These are phyloP conservation scores for Corvus moneduloides DNA, from an alignment of 2,113 vertebrate genomes.

Conservation along the genomic window DNA sequence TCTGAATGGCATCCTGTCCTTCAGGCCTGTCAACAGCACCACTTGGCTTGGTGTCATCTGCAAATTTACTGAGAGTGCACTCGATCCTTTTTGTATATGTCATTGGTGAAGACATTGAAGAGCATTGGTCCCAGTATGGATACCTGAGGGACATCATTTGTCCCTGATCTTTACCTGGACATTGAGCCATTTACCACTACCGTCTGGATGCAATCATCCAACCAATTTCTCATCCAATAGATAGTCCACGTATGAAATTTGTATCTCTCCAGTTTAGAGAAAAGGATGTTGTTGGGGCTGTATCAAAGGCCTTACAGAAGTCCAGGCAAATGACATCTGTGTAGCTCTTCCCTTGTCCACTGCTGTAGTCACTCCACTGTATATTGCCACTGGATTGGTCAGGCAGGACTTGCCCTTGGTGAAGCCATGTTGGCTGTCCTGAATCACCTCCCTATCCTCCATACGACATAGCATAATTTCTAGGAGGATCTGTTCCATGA, in stretches of 20 bases:
- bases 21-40: background rate
- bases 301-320: background rate
- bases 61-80: background rate
- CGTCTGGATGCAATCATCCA: background rate
- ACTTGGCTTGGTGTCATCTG: background rate
- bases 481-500: background rate
- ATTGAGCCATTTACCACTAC: background rate
- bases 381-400: background rate
- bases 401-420: background rate
- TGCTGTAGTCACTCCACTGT: background rate
- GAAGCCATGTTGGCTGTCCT: background rate
- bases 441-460: background rate
- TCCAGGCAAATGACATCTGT: background rate
- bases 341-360: background rate
- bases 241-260: background rate
- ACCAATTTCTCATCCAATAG: background rate
- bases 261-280: background rate
- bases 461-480: background rate
- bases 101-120: background rate
- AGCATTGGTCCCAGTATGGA: background rate
- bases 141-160: background rate
- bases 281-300: background rate
- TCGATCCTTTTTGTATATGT: background rate
- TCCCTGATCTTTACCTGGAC: background rate
- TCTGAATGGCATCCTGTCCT: background rate